These are phyloP conservation scores for Phengaris alcon DNA, from an alignment of 2,888 invertebrate genomes.

Conservation along the genomic window DNA sequence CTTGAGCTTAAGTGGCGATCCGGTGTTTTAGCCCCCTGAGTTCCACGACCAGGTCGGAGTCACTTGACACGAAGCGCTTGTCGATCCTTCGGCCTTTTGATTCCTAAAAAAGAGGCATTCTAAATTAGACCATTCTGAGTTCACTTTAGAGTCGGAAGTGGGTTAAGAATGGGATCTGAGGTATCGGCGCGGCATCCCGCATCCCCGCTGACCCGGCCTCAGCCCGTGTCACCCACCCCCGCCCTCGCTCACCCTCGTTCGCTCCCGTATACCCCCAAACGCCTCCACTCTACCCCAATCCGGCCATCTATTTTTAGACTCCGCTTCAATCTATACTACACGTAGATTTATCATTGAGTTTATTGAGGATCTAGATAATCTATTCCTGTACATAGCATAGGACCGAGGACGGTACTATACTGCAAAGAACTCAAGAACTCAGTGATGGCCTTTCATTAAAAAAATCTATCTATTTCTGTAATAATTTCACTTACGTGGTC, in stretches of 20 bases:
- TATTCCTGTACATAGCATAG: slow-evolving; percentile 33
- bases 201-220: slow-evolving; percentile 69
- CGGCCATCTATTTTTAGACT: slow-evolving; percentile 76
- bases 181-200: slow-evolving; percentile 42
- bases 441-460: not conserved
- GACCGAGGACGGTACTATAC: not conserved
- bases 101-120: slow-evolving; percentile 54
- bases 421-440: not conserved
- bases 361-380: slow-evolving; percentile 32
- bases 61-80: slow-evolving; percentile 82
- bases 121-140: slow-evolving; percentile 13
- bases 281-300: slow-evolving; percentile 56
- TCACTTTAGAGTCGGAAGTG: slow-evolving; percentile 35
- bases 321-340: slow-evolving; percentile 53
- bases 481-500: slow-evolving; percentile 73
- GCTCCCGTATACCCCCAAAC: slow-evolving; percentile 69
- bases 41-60: slow-evolving; percentile 82
- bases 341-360: slow-evolving; percentile 38
- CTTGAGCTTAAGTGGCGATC: slow-evolving; percentile 74
- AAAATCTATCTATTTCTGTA: slow-evolving; percentile 32
- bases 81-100: slow-evolving; percentile 70
- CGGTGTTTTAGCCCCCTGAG: slow-evolving; percentile 82
- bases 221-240: slow-evolving; percentile 69
- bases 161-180: slow-evolving; percentile 46
- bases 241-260: slow-evolving; percentile 63